These are phyloP conservation scores for Amazona guildingii DNA, from an alignment of 2,113 vertebrate species.

Conservation along the genomic window DNA sequence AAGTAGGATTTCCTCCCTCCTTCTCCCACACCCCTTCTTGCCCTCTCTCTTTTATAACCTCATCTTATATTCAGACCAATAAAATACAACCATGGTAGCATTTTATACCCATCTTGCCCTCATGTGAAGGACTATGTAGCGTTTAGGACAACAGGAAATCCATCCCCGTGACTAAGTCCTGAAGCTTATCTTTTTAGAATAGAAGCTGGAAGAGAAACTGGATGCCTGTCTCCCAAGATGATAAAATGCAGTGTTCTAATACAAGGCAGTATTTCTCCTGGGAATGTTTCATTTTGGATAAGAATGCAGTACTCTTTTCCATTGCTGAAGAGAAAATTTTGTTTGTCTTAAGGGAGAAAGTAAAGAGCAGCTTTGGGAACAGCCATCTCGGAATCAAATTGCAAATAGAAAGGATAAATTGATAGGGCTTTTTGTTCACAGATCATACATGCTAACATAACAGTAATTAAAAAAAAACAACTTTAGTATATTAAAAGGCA, in stretches of 20 bases:
- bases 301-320: background rate
- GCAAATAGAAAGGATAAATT: conserved; percentile 37
- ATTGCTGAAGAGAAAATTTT: background rate
- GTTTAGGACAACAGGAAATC: background rate
- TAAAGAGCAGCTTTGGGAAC: conserved; percentile 35
- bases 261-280: background rate
- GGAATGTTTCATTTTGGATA: background rate
- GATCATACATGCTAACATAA: background rate
- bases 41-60: background rate
- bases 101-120: background rate
- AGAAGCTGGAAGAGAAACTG: background rate
- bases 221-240: background rate
- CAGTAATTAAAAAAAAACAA: conserved; percentile 37
- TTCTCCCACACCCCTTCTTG: background rate
- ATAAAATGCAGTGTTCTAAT: background rate
- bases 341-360: conserved; percentile 26
- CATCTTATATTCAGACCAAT: background rate
- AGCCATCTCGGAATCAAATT: conserved; percentile 38
- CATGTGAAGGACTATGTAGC: background rate
- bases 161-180: background rate
- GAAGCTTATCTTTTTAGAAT: background rate
- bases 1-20: background rate
- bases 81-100: background rate
- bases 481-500: conserved; percentile 14
- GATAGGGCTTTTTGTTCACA: conserved; percentile 26